Evolutionary conservation across 2,888 invertebrate species (phyloP), one percentile per base, ranked within the genome.

Genomic region (Sepiola atlantica): DNA sequence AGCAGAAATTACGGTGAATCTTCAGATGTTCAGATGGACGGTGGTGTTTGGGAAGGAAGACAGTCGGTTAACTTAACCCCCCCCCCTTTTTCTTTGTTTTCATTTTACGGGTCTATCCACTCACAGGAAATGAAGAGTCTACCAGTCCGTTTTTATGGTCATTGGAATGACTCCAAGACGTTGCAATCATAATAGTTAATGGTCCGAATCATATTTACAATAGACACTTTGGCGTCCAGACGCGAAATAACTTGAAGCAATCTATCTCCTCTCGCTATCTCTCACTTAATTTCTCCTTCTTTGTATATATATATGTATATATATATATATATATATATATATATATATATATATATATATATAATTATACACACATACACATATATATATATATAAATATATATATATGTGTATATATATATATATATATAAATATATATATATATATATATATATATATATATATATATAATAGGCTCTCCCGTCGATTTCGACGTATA

Each of bases 181-280:
- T 77, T 77, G 14, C n/a, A 77, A 77, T 77, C n/a, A 77, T 77
- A 77, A 77, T 77, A 77, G 77, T 77, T 77, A 77, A 77, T 77
- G 77, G 77, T 3, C 77, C n/a, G 77, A 77, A 77, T 77, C 77
- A 77, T 77, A 77, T 77, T 77, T 77, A 77, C 77, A 77, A 32
- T n/a, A 77, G 77, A 77, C 77, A 32, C 14, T 16, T 0, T 14
- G 77, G n/a, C 77, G 45, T 14, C n/a, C n/a, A n/a, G n/a, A n/a
- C 77, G n/a, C 28, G 61, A 0, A 61, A 57, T 2, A 55, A 4
- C n/a, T n/a, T n/a, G 45, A 45, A 45, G 2, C 45, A 45, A 4
- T 8, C 45, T 45, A 45, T 45, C 45, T 2, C 8, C 8, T 8
- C 45, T 45, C 45, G 2, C 45, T 45, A 45, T 45, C 45, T 4